Evolutionary conservation across 2,888 invertebrate genomes (phyloP), one percentile per base, ranked within the genome.

Genomic region (Chrysina gloriosa): DNA sequence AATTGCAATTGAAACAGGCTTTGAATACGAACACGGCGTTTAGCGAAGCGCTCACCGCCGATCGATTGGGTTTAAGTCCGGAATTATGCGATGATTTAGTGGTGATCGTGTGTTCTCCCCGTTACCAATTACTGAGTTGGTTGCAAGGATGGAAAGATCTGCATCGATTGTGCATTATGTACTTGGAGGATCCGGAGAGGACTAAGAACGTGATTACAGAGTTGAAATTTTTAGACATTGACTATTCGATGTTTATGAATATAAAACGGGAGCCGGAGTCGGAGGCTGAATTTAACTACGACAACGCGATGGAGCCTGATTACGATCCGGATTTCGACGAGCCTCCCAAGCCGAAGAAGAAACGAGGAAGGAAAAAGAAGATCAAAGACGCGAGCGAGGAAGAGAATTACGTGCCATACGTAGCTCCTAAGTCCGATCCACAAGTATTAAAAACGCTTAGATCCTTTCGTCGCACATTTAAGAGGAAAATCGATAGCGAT

Each of bases 121-220:
- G 93, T 52, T 88, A 91, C 72, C 91, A 92, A 76, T 87, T 89
- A 47, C 84, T 93, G 1, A 90, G 88, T 3, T 93, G 92, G 92
- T 86, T 88, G 64, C 84, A 90, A 7, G 85, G 86, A 31, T 89
- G 89, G 89, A 79, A 80, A 45, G 86, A 88, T 71, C 79, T 89
- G 61, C 84, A 85, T 63, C 75, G 80, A n/a, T 78, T 87, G n/a
- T 89, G 89, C 78, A 84, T 86, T 68, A 83, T 85, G 72, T 88
- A 88, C 75, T 76, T 88, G 31, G 84, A 86, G 68, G 84, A 86
- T 72, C 85, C 85, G 2, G 84, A 85, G 68, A 88, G 89, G 58
- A 90, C 90, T 16, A 86, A 89, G 42, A 89, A 89, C 45, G 84
- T 89, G 14, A 89, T 89, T 39, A 91, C 89, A 0, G 92, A 92